phyloP scores from a whole-genome alignment of 2,797 vertebrate genomes.

The Gymnopithys bicolor region DNA sequence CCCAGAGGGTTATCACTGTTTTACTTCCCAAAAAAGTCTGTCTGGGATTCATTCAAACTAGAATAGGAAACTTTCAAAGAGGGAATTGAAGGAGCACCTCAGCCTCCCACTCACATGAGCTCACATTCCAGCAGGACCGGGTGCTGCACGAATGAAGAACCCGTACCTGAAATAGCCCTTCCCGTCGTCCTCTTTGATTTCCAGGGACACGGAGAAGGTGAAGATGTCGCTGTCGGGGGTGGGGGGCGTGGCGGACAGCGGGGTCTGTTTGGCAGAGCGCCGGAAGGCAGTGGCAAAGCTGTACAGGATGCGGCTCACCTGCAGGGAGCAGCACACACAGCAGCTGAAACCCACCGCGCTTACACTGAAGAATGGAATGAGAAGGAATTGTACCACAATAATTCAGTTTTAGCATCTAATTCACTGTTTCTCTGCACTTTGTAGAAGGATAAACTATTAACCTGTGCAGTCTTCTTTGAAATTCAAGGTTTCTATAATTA shows the following conservation, averaged over 20 bases:
- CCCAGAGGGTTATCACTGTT: not conserved
- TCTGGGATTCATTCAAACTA: not conserved
- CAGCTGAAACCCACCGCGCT: not conserved
- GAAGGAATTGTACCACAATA: fast-evolving
- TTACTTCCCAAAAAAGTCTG: not conserved
- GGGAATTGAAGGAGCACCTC: not conserved
- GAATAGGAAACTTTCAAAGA: not conserved
- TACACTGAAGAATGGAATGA: not conserved
- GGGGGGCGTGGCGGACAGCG: conserved; percentile 84
- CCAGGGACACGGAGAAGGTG: conserved; percentile 95
- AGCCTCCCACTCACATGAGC: not conserved
- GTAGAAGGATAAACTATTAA: not conserved
- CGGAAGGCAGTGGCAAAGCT: conserved; percentile 98
- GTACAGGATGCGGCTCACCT: conserved; percentile 98
- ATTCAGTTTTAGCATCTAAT: not conserved
- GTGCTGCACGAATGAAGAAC: not conserved
- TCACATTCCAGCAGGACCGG: not conserved
- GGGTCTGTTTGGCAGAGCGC: conserved; percentile 90
- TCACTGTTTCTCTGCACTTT: not conserved
- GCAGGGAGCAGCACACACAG: conserved; percentile 5
- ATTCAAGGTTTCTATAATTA: not conserved
- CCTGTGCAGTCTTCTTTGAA: not conserved
- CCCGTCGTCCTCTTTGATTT: conserved; percentile 98
- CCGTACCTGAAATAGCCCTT: conserved; percentile 96
- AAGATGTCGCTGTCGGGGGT: conserved; percentile 97